Evolutionary conservation across 2,888 invertebrate genomes (phyloP).

Genomic region (Eristalinus aeneus): DNA sequence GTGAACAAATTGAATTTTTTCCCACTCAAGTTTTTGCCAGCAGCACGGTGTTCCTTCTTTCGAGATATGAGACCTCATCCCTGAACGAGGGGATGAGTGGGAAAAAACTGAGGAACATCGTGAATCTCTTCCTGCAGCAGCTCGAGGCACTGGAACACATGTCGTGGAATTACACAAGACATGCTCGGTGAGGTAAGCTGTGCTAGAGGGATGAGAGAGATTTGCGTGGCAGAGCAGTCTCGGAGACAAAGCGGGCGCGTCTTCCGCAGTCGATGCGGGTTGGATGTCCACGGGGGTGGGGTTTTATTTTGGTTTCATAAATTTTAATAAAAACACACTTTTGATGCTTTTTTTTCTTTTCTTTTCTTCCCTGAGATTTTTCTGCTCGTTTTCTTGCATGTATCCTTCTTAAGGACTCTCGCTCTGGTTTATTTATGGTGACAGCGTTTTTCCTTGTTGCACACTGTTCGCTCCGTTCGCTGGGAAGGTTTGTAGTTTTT

Average conservation of each 20-base stretch:
- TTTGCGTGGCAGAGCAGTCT: not conserved
- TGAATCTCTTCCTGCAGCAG: conserved; percentile 15
- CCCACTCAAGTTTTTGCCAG: conserved; percentile 9
- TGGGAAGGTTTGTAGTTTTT: conserved; percentile 17
- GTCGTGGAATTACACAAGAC: conserved; percentile 56
- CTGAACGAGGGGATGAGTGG: not conserved
- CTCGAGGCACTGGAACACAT: conserved; percentile 60
- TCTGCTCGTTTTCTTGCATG: conserved; percentile 8
- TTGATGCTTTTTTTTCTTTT: conserved; percentile 48
- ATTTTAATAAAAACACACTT: conserved; percentile 71
- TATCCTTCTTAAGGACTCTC: conserved; percentile 44
- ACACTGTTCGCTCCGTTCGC: conserved; percentile 12
- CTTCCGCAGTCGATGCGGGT: not conserved
- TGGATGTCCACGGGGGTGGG: not conserved
- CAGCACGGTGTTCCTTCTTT: conserved; percentile 8
- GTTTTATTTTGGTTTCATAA: conserved; percentile 67
- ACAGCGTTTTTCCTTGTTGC: conserved; percentile 56
- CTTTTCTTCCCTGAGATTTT: not conserved
- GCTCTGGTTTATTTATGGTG: conserved; percentile 60
- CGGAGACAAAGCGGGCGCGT: conserved; percentile 19
- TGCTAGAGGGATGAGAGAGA: not conserved
- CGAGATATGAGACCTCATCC: conserved; percentile 20
- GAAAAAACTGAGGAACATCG: not conserved
- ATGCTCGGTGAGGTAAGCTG: not conserved
- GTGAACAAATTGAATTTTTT: conserved; percentile 67